phyloP scores from a whole-genome alignment of 2,797 vertebrate species.

The Anniella stebbinsi region DNA sequence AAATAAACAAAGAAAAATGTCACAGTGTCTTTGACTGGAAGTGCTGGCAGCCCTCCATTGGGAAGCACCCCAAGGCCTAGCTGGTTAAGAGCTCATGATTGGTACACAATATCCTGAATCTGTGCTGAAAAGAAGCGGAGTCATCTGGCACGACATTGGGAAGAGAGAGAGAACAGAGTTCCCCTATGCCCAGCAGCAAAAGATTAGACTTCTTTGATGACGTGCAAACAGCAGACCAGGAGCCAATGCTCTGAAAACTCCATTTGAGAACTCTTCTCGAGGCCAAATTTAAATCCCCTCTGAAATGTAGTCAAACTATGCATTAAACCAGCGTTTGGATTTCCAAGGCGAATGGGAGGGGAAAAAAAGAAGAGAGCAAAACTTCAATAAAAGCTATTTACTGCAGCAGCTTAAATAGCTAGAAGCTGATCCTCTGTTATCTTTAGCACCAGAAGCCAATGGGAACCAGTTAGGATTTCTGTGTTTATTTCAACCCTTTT shows the following conservation, averaged over 20 bases:
- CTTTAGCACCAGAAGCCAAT: slow-evolving; percentile 27
- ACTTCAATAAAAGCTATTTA: slow-evolving; percentile 36
- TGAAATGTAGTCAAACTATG: background rate
- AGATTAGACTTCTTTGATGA: background rate
- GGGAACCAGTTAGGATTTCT: background rate
- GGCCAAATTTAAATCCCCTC: background rate
- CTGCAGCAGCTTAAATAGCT: slow-evolving; percentile 17
- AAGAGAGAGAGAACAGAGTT: background rate
- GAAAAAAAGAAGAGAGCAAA: background rate
- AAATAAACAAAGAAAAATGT: too few species aligned
- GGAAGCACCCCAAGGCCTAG: too few species aligned
- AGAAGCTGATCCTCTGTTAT: slow-evolving; percentile 32
- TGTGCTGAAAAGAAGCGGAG: background rate
- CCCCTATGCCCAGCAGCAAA: background rate
- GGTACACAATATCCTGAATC: too few species aligned
- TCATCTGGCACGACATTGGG: background rate
- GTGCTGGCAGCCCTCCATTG: too few species aligned
- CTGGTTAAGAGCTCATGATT: too few species aligned
- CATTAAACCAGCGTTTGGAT: slow-evolving; percentile 5
- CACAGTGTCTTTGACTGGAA: too few species aligned
- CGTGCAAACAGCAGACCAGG: background rate
- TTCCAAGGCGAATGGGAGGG: background rate
- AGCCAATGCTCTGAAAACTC: background rate
- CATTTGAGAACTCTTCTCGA: background rate
- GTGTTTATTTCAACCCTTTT: slow-evolving; percentile 22